phyloP scores from a whole-genome alignment of 2,888 invertebrate genomes.

The Agonopterix arenella region DNA sequence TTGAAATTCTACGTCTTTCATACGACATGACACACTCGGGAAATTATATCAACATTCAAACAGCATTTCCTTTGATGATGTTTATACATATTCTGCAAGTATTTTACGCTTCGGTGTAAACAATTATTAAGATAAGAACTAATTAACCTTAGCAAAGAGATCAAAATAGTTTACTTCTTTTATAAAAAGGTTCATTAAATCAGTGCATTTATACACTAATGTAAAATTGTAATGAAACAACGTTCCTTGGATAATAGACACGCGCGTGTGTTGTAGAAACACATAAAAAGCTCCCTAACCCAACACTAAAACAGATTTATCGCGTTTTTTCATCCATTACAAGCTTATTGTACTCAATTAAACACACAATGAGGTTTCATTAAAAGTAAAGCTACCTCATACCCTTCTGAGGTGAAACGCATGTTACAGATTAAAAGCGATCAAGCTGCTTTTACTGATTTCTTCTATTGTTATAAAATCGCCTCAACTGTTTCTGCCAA shows the following conservation, averaged over 20 bases:
- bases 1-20: not conserved
- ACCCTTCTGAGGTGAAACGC: constrained; percentile 15
- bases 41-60: not conserved
- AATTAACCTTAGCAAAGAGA: too few relatives aligned
- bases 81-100: not conserved
- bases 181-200: too few relatives aligned
- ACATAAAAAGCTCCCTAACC: constrained; percentile 2
- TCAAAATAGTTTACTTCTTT: too few relatives aligned
- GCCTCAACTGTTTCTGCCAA: too few relatives aligned
- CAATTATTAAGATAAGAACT: too few relatives aligned
- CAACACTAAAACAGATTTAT: constrained; percentile 15
- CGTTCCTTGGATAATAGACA: too few relatives aligned
- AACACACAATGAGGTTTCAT: constrained; percentile 37
- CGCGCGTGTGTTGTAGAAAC: too few relatives aligned
- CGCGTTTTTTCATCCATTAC: constrained; percentile 15
- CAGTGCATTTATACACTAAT: too few relatives aligned
- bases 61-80: not conserved
- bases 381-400: constrained; percentile 31
- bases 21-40: not conserved
- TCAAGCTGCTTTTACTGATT: too few relatives aligned
- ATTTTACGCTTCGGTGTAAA: not conserved
- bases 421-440: not conserved
- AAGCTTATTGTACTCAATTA: constrained; percentile 29
- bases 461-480: too few relatives aligned
- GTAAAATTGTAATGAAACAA: too few relatives aligned